Conservation (phyloP, 2,113 vertebrate genomes). For the Neolamprologus devosi region DNA sequence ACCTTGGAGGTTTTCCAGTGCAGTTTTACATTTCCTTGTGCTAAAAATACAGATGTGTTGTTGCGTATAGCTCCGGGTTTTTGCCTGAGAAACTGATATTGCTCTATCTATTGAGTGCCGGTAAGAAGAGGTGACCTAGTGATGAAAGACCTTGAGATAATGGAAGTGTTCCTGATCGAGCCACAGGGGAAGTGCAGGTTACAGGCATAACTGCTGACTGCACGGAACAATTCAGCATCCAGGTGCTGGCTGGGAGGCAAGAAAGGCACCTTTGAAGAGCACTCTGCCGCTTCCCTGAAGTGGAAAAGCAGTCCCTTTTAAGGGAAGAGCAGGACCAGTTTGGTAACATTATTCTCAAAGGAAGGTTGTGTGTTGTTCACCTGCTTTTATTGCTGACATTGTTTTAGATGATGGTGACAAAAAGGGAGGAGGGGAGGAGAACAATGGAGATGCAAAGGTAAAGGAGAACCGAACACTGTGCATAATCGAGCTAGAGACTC, state of each 20-base stretch:
- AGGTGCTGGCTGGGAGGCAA: conserved; percentile 22
- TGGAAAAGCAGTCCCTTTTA: not conserved
- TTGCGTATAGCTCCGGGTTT: not conserved
- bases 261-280: conserved; percentile 1
- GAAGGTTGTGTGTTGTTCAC: not conserved
- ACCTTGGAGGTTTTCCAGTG: not conserved
- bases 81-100: not conserved
- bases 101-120: not conserved
- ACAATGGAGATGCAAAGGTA: not conserved
- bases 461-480: not conserved
- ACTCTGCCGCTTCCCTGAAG: not conserved
- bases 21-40: not conserved
- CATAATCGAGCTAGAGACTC: not conserved
- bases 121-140: not conserved
- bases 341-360: not conserved
- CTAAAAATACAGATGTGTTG: not conserved
- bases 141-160: conserved; percentile 48
- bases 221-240: conserved; percentile 7
- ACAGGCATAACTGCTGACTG: conserved; percentile 41
- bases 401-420: not conserved
- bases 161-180: conserved; percentile 29
- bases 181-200: conserved; percentile 27
- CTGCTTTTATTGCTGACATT: not conserved
- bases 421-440: not conserved
- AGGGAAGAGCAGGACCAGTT: not conserved